Conservation (phyloP, 2,113 vertebrate genomes). For the Protobothrops mucrosquamatus region DNA sequence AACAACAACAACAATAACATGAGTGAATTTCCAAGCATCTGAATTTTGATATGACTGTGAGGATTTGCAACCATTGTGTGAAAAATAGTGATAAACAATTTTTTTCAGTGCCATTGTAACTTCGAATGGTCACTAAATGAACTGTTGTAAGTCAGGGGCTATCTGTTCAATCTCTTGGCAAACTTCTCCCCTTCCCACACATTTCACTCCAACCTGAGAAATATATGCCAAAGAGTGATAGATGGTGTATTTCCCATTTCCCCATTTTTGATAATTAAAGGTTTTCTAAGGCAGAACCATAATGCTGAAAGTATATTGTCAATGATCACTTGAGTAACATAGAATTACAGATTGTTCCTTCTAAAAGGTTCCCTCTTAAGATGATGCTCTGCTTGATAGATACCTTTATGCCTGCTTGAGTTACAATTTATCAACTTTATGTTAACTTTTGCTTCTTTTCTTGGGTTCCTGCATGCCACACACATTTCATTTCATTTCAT, state of each 20-base stretch:
- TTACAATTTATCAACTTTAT: constrained; percentile 35
- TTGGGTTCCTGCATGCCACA: constrained; percentile 19
- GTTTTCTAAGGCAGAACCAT: constrained; percentile 22
- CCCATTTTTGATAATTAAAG: constrained; percentile 33
- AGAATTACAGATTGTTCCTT: constrained; percentile 28
- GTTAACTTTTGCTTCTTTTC: constrained; percentile 42
- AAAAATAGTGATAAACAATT: not conserved
- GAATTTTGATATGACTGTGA: not conserved
- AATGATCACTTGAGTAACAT: constrained; percentile 32
- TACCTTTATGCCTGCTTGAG: constrained; percentile 27
- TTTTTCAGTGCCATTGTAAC: not conserved
- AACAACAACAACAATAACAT: too few species aligned
- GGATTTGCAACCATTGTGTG: not conserved
- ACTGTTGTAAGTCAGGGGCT: not conserved
- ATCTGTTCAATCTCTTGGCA: not conserved
- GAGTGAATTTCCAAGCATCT: not conserved
- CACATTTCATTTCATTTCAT: too few species aligned
- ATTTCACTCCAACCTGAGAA: not conserved
- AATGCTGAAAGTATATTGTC: constrained; percentile 29
- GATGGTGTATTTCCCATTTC: constrained; percentile 23
- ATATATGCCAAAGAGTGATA: constrained; percentile 6
- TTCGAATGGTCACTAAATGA: not conserved
- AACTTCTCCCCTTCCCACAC: not conserved
- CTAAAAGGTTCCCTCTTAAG: constrained; percentile 22
- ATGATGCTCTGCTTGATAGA: constrained; percentile 25